These are phyloP conservation scores for Ctena decussata DNA, from an alignment of 2,888 invertebrate species.

Conservation along the genomic window DNA sequence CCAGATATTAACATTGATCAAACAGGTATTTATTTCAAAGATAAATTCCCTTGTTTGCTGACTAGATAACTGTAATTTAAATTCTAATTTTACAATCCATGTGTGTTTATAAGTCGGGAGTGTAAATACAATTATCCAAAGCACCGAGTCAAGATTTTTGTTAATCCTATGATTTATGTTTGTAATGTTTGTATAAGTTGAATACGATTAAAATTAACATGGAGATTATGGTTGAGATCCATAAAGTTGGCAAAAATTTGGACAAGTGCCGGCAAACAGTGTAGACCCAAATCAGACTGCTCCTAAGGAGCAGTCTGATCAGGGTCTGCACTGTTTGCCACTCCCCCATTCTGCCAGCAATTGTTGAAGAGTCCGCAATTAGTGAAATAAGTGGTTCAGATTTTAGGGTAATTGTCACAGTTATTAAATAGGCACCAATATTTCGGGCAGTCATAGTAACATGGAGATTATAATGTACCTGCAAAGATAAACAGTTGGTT, in stretches of 20 bases:
- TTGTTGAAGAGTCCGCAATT: too few species aligned
- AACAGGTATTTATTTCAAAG: neutral
- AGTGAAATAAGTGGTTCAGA: too few species aligned
- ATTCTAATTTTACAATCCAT: conserved; percentile 3
- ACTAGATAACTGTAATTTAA: conserved; percentile 12
- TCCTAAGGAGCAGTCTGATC: neutral
- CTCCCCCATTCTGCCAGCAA: too few species aligned
- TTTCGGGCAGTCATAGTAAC: too few species aligned
- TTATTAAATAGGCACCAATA: too few species aligned
- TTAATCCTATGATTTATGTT: conserved; percentile 13
- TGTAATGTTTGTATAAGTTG: conserved; percentile 1
- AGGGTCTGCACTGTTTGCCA: neutral
- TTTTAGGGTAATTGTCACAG: too few species aligned
- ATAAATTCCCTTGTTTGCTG: conserved; percentile 7
- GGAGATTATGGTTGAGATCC: conserved; percentile 1
- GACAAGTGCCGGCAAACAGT: neutral
- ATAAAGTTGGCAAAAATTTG: neutral
- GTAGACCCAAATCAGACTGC: neutral
- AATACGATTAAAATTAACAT: conserved; percentile 11
- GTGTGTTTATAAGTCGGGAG: neutral
- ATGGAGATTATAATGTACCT: too few species aligned
- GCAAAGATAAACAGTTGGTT: neutral
- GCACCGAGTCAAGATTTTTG: neutral
- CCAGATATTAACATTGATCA: neutral
- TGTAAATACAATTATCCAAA: neutral